phyloP scores from a whole-genome alignment of 2,113 vertebrate genomes.

The Microtus ochrogaster region DNA sequence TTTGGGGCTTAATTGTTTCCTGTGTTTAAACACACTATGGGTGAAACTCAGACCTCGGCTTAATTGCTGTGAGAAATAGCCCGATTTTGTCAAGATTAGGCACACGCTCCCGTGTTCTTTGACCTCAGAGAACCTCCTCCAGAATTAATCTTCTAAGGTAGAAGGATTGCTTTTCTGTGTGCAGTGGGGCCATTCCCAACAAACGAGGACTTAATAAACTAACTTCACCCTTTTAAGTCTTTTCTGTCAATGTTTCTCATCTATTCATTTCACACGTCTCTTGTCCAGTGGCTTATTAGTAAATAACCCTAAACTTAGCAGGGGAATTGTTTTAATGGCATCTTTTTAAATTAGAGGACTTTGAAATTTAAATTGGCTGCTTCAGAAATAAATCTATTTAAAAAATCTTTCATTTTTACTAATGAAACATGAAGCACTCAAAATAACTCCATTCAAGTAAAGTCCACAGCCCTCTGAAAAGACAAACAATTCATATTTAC shows the following conservation, averaged over 20 bases:
- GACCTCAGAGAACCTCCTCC: slow-evolving; percentile 91
- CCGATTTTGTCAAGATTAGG: slow-evolving; percentile 93
- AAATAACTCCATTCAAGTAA: slow-evolving; percentile 73
- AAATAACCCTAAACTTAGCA: slow-evolving; percentile 85
- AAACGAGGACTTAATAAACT: slow-evolving; percentile 90
- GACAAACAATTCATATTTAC: slow-evolving; percentile 82
- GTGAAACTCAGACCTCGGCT: slow-evolving; percentile 92
- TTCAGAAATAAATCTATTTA: slow-evolving; percentile 75
- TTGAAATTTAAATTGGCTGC: slow-evolving; percentile 84
- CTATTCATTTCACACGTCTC: slow-evolving; percentile 89
- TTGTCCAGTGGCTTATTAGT: slow-evolving; percentile 88
- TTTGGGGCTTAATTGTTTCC: slow-evolving; percentile 92
- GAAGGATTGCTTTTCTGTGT: slow-evolving; percentile 89
- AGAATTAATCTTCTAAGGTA: slow-evolving; percentile 93
- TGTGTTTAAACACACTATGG: slow-evolving; percentile 93
- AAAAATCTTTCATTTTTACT: slow-evolving; percentile 73
- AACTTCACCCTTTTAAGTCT: slow-evolving; percentile 85
- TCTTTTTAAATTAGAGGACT: slow-evolving; percentile 84
- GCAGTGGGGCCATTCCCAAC: slow-evolving; percentile 87
- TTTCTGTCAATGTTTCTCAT: slow-evolving; percentile 85
- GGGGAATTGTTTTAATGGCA: slow-evolving; percentile 84
- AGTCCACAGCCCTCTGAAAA: slow-evolving; percentile 73
- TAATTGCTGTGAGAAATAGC: slow-evolving; percentile 93
- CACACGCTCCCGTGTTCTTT: slow-evolving; percentile 91
- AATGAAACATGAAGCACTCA: slow-evolving; percentile 79